Conservation (phyloP, 2,113 vertebrate species). For the Probosciger aterrimus region DNA sequence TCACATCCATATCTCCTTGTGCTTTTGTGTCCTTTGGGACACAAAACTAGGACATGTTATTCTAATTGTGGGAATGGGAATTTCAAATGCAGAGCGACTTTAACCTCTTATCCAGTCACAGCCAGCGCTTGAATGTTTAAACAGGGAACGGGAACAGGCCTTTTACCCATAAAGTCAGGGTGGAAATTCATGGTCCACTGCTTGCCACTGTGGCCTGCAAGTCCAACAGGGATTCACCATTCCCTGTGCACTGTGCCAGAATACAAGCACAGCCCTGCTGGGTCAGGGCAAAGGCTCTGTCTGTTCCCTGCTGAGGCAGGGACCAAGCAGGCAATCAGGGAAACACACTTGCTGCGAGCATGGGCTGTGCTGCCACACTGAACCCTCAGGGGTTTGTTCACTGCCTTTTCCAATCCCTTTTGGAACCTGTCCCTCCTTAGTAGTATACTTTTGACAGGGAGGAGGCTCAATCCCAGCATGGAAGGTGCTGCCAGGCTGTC, state of each 20-base stretch:
- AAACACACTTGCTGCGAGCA: background rate
- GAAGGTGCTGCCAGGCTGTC: background rate
- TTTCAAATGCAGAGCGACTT: background rate
- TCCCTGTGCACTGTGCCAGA: background rate
- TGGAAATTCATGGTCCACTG: constrained; percentile 21
- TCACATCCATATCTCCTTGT: background rate
- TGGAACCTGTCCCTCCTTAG: background rate
- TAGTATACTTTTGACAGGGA: background rate
- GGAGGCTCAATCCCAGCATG: fast-evolving
- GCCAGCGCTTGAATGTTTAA: background rate
- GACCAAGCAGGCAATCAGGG: background rate
- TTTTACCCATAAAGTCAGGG: background rate
- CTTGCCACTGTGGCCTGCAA: background rate
- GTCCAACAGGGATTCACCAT: background rate
- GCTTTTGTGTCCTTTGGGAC: constrained; percentile 24
- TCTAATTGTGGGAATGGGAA: constrained; percentile 21
- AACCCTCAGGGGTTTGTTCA: background rate
- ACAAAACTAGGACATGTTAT: background rate
- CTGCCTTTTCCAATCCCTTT: background rate
- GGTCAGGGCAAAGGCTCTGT: background rate
- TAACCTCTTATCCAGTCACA: background rate
- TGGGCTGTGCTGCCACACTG: background rate
- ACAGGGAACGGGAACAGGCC: background rate
- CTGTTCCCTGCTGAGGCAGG: fast-evolving
- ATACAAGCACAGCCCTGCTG: background rate